Conservation (phyloP, 2,888 invertebrate genomes). For the Cyaniris semiargus region DNA sequence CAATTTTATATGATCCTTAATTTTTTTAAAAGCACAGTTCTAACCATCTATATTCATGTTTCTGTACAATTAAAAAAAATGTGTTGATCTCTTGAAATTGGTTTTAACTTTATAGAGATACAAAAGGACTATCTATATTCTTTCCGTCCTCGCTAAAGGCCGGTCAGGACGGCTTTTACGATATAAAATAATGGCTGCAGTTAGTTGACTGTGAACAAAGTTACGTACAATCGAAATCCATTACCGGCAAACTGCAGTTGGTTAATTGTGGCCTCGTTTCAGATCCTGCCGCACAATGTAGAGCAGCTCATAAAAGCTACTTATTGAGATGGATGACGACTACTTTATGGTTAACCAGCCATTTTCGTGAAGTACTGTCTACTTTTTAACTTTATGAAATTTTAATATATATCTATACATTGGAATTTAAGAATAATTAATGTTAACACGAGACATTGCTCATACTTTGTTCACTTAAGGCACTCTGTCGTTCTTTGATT, state of each 20-base stretch:
- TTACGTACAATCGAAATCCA: conserved; percentile 19
- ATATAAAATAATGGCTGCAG: conserved; percentile 11
- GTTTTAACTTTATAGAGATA: neutral
- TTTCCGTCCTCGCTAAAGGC: conserved; percentile 6
- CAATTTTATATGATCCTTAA: no score
- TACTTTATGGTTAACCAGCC: neutral
- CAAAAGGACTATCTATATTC: neutral
- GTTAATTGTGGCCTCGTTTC: conserved; percentile 11
- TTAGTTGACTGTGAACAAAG: conserved; percentile 9
- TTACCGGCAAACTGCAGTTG: conserved; percentile 6
- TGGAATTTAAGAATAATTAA: no score
- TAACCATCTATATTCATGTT: no score
- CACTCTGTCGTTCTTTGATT: no score
- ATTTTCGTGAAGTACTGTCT: neutral
- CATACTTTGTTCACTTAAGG: no score
- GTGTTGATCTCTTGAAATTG: no score
- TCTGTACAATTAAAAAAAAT: no score
- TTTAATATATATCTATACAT: no score
- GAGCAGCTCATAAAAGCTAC: conserved; percentile 1
- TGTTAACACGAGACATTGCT: no score
- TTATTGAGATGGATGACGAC: neutral
- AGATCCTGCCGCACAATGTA: conserved; percentile 3
- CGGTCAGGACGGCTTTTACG: neutral
- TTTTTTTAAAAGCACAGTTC: no score
- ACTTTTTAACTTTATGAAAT: neutral